A percentile compares a stretch with the other conserved stretches of the same genome.
Evolutionary conservation across 2,113 vertebrate species (phyloP).

Genomic region (Anarhynchus alexandrinus): DNA sequence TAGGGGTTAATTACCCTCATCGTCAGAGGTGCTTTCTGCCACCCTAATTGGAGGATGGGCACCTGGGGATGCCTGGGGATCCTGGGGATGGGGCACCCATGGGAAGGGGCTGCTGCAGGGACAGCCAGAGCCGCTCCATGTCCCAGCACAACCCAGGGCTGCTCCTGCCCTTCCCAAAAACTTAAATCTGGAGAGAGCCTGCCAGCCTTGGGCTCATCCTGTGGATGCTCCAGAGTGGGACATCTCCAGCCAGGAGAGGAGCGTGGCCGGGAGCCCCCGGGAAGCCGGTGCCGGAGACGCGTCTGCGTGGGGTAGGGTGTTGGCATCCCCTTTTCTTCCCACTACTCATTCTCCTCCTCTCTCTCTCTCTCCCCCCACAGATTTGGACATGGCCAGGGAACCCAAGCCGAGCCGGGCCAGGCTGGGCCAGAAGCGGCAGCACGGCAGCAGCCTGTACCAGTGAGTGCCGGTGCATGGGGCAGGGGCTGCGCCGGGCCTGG

Average conservation of each 20-base stretch:
- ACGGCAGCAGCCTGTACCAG: conserved; percentile 30
- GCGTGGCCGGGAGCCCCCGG: fast-evolving
- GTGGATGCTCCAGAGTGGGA: not conserved
- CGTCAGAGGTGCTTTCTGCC: not conserved
- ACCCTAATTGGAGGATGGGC: not conserved
- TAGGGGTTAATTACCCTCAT: not conserved
- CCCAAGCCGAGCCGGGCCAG: not conserved
- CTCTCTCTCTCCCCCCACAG: conserved; percentile 17
- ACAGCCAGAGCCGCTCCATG: fast-evolving
- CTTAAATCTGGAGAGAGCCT: not conserved
- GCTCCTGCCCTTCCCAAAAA: not conserved
- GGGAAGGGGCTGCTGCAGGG: not conserved
- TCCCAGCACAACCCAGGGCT: not conserved
- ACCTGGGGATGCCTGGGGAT: no score
- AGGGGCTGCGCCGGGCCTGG: not conserved
- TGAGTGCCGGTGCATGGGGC: not conserved
- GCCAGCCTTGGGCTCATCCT: fast-evolving
- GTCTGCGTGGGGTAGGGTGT: not conserved
- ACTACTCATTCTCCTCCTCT: not conserved
- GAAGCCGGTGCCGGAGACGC: fast-evolving
- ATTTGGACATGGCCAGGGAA: conserved; percentile 57
- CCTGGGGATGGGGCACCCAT: fast-evolving
- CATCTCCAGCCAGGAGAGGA: not conserved
- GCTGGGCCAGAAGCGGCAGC: conserved; percentile 54
- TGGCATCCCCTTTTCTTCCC: not conserved